Conservation (phyloP, 1,140 invertebrate species). For the Melitaea cinxia region DNA sequence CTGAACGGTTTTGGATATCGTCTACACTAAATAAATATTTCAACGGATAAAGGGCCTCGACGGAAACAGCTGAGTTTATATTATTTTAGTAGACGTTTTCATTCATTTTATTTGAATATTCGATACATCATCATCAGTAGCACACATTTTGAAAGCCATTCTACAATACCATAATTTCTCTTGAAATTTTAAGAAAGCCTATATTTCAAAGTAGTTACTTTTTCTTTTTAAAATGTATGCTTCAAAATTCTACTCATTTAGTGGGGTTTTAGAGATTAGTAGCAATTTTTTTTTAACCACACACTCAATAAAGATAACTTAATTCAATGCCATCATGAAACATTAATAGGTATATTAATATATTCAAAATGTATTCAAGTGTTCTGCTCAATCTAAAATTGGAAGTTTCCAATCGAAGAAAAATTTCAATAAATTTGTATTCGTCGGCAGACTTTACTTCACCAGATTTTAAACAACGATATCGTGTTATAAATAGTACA, state of each 20-base stretch:
- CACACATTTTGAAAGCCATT: no score
- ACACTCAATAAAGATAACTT: conserved; percentile 2
- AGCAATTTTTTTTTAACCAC: no score
- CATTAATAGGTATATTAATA: background rate
- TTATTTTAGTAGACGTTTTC: conserved; percentile 32
- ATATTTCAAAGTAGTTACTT: no score
- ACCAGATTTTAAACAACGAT: conserved; percentile 2
- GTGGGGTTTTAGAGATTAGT: no score
- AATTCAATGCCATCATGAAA: background rate
- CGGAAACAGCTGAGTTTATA: conserved; percentile 16
- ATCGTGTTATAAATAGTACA: background rate
- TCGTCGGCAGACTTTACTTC: background rate
- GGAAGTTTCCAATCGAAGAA: conserved; percentile 1
- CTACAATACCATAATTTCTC: no score
- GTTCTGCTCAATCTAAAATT: conserved; percentile 1
- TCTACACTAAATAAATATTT: conserved; percentile 25
- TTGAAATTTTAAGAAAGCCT: no score
- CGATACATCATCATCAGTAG: background rate
- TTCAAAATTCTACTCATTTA: no score
- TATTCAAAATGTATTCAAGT: conserved; percentile 19
- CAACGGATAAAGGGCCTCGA: conserved; percentile 9
- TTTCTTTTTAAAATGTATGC: no score
- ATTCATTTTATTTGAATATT: conserved; percentile 41
- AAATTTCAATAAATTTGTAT: conserved; percentile 10
- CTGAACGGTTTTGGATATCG: conserved; percentile 9